These are phyloP conservation scores for Dicycla oo DNA, from an alignment of 2,888 invertebrate species.

Conservation along the genomic window DNA sequence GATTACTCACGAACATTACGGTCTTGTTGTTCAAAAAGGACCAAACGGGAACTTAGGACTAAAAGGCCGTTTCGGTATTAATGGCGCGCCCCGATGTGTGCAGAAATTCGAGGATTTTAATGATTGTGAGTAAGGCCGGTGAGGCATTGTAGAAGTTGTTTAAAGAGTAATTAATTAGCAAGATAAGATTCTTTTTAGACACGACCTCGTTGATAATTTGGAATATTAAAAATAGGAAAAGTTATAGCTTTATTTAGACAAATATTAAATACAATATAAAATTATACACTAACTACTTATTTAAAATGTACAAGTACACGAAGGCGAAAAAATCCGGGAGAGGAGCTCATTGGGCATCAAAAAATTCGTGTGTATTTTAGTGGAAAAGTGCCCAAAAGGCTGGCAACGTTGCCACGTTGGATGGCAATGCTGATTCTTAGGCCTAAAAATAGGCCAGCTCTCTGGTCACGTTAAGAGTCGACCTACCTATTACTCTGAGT, in stretches of 20 bases:
- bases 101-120: slow-evolving; percentile 45
- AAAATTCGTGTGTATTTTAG: no score
- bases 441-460: no score
- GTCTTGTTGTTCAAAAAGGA: slow-evolving; percentile 56
- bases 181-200: neutral
- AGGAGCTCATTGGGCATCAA: no score
- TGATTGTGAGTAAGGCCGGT: slow-evolving; percentile 22
- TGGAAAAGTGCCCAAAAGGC: neutral
- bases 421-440: neutral
- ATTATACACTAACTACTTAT: neutral
- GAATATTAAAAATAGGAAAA: neutral
- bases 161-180: slow-evolving; percentile 2
- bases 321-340: no score
- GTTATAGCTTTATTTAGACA: neutral
- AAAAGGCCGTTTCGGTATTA: slow-evolving; percentile 60
- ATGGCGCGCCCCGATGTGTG: slow-evolving; percentile 50
- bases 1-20: slow-evolving; percentile 64
- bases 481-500: no score
- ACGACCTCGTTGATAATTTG: neutral
- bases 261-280: neutral
- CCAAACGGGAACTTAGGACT: slow-evolving; percentile 55
- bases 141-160: neutral
- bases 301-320: no score
- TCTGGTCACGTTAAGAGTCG: no score
- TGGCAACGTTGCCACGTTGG: no score